Conservation (phyloP, 2,888 invertebrate species). For the Chironomus tentans region DNA sequence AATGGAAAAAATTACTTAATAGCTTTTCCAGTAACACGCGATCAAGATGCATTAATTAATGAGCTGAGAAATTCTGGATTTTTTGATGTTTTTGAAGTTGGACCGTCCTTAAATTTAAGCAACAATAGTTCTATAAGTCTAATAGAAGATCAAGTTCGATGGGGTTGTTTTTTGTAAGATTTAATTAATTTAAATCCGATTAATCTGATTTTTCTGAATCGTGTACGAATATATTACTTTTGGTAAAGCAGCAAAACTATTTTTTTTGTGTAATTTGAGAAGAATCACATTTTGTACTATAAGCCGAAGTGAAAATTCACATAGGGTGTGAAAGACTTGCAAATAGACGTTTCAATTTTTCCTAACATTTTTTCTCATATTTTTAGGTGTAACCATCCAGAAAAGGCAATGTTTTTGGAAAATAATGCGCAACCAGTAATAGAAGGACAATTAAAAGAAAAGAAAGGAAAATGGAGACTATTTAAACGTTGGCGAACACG, state of each 20-base stretch:
- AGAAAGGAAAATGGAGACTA: conserved; percentile 84
- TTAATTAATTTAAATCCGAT: no score
- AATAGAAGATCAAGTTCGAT: conserved; percentile 5
- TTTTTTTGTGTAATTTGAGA: no score
- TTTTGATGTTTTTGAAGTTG: conserved; percentile 85
- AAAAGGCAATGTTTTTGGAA: conserved; percentile 75
- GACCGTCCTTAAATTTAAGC: conserved; percentile 36
- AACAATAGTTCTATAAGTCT: conserved; percentile 30
- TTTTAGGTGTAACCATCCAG: conserved; percentile 71
- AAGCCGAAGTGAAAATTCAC: no score
- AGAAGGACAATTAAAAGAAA: conserved; percentile 84
- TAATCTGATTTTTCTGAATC: conserved; percentile 30
- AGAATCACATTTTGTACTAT: no score
- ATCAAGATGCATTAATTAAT: conserved; percentile 76
- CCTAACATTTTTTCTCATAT: conserved; percentile 37
- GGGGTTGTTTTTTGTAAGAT: conserved; percentile 18
- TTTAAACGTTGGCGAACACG: conserved; percentile 87
- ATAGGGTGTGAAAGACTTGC: no score
- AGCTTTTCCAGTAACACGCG: conserved; percentile 79
- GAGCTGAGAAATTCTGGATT: conserved; percentile 80
- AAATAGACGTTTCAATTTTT: no score
- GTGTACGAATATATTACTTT: no score
- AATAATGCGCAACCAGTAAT: conserved; percentile 78
- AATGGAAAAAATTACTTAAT: conserved; percentile 41
- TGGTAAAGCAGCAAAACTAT: no score